A percentile compares a stretch with the other conserved stretches of the same genome.
Conservation (phyloP, 2,113 vertebrate genomes). For the Ophthalmolycus amberensis region DNA sequence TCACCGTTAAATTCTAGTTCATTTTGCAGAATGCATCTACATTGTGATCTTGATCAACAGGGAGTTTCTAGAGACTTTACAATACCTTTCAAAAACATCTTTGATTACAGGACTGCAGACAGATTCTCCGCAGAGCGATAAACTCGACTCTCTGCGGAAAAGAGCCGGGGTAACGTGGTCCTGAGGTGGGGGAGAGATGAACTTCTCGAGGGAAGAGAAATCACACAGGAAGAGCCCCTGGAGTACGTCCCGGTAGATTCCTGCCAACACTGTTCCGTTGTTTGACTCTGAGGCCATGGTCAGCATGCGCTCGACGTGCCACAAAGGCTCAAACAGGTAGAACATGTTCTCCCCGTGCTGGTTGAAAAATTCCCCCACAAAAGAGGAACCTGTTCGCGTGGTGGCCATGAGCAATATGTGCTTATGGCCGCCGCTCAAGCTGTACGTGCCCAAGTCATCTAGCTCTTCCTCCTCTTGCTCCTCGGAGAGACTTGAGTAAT, state of each 20-base stretch:
- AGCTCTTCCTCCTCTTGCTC: constrained; percentile 60
- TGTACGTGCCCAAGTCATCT: background rate
- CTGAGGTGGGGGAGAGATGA: constrained; percentile 88
- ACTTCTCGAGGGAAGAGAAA: constrained; percentile 91
- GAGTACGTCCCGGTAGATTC: constrained; percentile 92
- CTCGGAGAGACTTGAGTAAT: constrained; percentile 35
- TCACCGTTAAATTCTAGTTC: background rate
- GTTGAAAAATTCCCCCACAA: constrained; percentile 97
- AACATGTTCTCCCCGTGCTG: constrained; percentile 93
- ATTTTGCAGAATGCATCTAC: constrained; percentile 2
- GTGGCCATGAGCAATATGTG: constrained; percentile 94
- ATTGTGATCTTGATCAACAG: background rate
- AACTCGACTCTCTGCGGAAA: constrained; percentile 93
- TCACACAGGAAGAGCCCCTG: constrained; percentile 92
- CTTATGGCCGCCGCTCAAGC: constrained; percentile 69
- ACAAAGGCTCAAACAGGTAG: constrained; percentile 96
- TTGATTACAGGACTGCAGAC: constrained; percentile 90
- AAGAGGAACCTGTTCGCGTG: constrained; percentile 95
- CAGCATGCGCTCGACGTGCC: constrained; percentile 92
- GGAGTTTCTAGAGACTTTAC: background rate
- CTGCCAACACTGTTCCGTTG: constrained; percentile 83
- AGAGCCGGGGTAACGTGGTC: constrained; percentile 88
- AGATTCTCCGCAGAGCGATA: constrained; percentile 90
- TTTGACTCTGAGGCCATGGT: constrained; percentile 80
- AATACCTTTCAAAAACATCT: constrained; percentile 89